Evolutionary conservation across 1,140 invertebrate species (phyloP).

Genomic region (Zaprionus africanus): DNA sequence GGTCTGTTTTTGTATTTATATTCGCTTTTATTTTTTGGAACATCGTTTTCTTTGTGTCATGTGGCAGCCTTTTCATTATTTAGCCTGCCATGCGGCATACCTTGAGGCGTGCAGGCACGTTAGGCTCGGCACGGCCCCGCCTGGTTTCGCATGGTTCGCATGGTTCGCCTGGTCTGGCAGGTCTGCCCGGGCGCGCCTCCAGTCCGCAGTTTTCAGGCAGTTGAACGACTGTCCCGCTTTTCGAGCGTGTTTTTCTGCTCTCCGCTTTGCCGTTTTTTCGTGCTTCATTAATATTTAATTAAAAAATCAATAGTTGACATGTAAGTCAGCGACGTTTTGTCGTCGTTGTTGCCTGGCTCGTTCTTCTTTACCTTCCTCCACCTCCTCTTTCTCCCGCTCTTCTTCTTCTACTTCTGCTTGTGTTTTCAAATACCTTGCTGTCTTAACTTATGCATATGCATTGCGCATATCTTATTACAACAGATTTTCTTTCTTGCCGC

Average conservation of each 20-base stretch:
- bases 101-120: conserved; percentile 47
- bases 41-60: conserved; percentile 42
- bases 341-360: conserved; percentile 13
- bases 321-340: conserved; percentile 62
- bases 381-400: conserved; percentile 29
- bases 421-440: conserved; percentile 42
- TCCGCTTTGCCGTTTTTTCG: conserved; percentile 38
- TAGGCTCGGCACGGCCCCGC: conserved; percentile 7
- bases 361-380: conserved; percentile 26
- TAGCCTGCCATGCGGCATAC: conserved; percentile 66
- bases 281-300: conserved; percentile 84
- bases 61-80: conserved; percentile 50
- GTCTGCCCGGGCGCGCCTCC: conserved; percentile 8
- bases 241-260: conserved; percentile 35
- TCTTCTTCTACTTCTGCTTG: conserved; percentile 18
- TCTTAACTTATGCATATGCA: conserved; percentile 76
- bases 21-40: conserved; percentile 35
- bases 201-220: conserved; percentile 25
- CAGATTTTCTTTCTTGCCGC: conserved; percentile 63
- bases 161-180: conserved; percentile 23
- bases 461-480: conserved; percentile 77
- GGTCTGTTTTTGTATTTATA: conserved; percentile 37
- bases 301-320: conserved; percentile 84
- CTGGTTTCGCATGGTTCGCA: conserved; percentile 6
- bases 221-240: conserved; percentile 30